Base-by-base conservation (phyloP, 2,797 vertebrate genomes). In the Orientallactaga sibirica region DNA sequence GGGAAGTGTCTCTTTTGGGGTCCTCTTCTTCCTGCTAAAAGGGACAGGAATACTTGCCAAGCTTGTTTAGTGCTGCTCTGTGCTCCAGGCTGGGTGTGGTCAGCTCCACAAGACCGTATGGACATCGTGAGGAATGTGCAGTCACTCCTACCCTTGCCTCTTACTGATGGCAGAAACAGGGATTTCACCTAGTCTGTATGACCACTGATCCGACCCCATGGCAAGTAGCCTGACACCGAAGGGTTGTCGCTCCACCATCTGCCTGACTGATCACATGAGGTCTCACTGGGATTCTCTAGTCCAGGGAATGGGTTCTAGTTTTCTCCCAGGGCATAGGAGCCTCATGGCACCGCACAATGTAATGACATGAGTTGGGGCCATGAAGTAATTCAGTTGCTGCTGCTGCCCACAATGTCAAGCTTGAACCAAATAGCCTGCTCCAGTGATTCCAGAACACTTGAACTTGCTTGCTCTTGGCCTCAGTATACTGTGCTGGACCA, bases 261-360 rank as follows among this genome's bases (percentile, higher is more conserved):
- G 73, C 52, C 74, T 81, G 43, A 66, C 67, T 73, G 62, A 82
- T 43, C 74, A 88, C 61, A 62, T 81, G 41, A 93, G 87, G 81
- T 81, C 58, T 61, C 62, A 74, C 48, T 61, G 78, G 88, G 88
- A 85, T 76, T 85, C 41, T 74, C 73, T 24, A 71, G 68, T 37
- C 71, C 48, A 70, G 66, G 71, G 16, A 61, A 67, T 37, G 12
- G 1, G 3, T 80, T 87, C 68, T 74, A 12, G 37, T 52, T 92
- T 86, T 71, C 64, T 90, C 55, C 18, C 71, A 4, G 33, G 27
- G 9, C 37, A 27, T 43, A 52, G 33, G 71, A 29, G 19, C 41
- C 37, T 6, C 41, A 27, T 10, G 18, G 6, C 5, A 24, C 41
- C n/a, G 29, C 15, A 6, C 9, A 19, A 29, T 24, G 68, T 80